phyloP scores from a whole-genome alignment of 2,888 invertebrate genomes.

The Ormyrus thymus region DNA sequence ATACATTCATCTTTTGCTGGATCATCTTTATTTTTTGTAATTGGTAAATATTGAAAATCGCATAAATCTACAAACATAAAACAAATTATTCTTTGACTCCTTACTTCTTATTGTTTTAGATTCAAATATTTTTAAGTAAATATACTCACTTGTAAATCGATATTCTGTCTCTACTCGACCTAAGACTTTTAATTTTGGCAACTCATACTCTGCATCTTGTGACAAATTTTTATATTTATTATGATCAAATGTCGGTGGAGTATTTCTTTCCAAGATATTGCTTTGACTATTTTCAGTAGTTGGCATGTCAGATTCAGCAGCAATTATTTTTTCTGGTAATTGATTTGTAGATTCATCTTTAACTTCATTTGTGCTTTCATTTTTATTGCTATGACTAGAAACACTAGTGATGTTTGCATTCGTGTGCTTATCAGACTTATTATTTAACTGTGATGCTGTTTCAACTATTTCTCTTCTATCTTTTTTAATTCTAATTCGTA shows the following conservation, averaged over 20 bases:
- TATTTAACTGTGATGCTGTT: constrained; percentile 27
- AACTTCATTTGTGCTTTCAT: constrained; percentile 13
- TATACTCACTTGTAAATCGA: constrained; percentile 80
- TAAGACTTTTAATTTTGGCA: constrained; percentile 76
- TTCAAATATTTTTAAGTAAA: constrained; percentile 2
- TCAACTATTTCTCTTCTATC: constrained; percentile 67
- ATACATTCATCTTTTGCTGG: constrained; percentile 77
- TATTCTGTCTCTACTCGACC: constrained; percentile 80
- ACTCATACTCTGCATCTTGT: constrained; percentile 69
- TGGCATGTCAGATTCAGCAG: constrained; percentile 14
- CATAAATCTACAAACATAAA: constrained; percentile 81
- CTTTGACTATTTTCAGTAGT: constrained; percentile 21
- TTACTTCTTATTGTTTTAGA: neutral
- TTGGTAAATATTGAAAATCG: constrained; percentile 95
- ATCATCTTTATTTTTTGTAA: constrained; percentile 75
- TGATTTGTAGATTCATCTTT: constrained; percentile 33
- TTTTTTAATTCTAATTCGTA: constrained; percentile 83
- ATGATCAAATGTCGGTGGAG: constrained; percentile 60
- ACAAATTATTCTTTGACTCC: neutral
- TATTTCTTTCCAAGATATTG: constrained; percentile 44
- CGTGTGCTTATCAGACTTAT: constrained; percentile 24
- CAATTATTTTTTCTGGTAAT: constrained; percentile 45
- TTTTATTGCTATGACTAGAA: constrained; percentile 34
- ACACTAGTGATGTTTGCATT: neutral
- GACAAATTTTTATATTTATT: constrained; percentile 65